Percentiles rank a stretch among this genome's conserved stretches.
phyloP scores from a whole-genome alignment of 2,113 vertebrate genomes.

The Dolichotis patagonum region DNA sequence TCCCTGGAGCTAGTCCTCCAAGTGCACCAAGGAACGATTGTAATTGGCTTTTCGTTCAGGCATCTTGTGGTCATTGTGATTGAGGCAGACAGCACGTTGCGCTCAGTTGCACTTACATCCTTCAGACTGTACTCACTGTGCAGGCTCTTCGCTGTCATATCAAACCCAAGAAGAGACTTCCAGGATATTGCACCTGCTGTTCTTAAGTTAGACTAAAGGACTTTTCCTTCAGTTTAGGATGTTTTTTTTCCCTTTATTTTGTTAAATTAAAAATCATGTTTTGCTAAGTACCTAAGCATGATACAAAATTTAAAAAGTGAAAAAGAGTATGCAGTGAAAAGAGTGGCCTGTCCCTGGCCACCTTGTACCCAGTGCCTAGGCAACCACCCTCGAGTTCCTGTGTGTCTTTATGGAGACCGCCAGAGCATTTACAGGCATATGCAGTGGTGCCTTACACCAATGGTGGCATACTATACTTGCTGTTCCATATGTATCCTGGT shows the following conservation, averaged over 20 bases:
- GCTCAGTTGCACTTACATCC: not conserved
- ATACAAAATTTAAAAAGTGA: not conserved
- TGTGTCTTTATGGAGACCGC: not conserved
- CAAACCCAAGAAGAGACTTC: not conserved
- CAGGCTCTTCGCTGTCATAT: not conserved
- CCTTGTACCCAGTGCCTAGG: not conserved
- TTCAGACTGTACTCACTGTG: not conserved
- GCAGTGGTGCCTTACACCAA: not conserved
- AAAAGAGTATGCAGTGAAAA: not conserved
- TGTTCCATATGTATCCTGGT: not conserved
- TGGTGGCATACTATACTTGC: not conserved
- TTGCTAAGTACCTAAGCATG: not conserved
- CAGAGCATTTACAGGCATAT: not conserved
- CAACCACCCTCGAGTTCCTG: not conserved
- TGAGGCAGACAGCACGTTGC: not conserved
- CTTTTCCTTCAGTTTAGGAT: not conserved
- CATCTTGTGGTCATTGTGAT: not conserved
- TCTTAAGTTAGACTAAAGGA: not conserved
- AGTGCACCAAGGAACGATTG: not conserved
- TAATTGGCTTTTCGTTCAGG: conserved; percentile 3
- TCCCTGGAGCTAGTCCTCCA: no score
- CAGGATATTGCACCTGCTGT: not conserved
- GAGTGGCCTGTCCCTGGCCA: not conserved
- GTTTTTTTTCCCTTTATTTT: not conserved
- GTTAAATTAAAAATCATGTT: conserved; percentile 13